A percentile compares a stretch with the other conserved stretches of the same genome.
These are phyloP conservation scores for Huso huso DNA, from an alignment of 2,797 vertebrate species.

Conservation along the genomic window DNA sequence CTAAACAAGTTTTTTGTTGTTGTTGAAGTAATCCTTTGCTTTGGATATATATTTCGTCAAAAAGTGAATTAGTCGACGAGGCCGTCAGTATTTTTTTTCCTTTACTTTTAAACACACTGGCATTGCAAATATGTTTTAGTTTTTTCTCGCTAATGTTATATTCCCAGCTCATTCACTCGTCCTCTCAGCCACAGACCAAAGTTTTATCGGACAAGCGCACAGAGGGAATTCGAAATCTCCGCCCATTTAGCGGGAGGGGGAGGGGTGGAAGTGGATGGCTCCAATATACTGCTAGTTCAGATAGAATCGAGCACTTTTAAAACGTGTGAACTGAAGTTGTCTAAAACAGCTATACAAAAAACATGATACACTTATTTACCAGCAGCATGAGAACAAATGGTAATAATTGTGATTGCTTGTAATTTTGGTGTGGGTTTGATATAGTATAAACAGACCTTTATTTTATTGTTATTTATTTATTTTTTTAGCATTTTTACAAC, in stretches of 20 bases:
- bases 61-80: neutral
- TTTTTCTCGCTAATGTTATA: neutral
- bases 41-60: neutral
- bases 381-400: no score
- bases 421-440: no score
- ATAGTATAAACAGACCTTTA: no score
- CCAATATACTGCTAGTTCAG: no score
- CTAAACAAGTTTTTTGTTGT: slow-evolving; percentile 11
- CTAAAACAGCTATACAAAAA: no score
- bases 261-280: no score
- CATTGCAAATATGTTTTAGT: neutral
- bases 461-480: no score
- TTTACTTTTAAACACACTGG: slow-evolving; percentile 21
- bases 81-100: slow-evolving; percentile 10
- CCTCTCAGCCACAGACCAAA: slow-evolving; percentile 15
- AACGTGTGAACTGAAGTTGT: no score
- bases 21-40: slow-evolving; percentile 10
- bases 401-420: no score
- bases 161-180: neutral
- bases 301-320: no score
- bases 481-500: no score
- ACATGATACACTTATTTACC: no score
- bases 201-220: slow-evolving; percentile 18
- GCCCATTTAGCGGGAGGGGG: slow-evolving; percentile 25
- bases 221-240: slow-evolving; percentile 36